phyloP scores from a whole-genome alignment of 2,888 invertebrate genomes.

The Oxycera nigricornis region DNA sequence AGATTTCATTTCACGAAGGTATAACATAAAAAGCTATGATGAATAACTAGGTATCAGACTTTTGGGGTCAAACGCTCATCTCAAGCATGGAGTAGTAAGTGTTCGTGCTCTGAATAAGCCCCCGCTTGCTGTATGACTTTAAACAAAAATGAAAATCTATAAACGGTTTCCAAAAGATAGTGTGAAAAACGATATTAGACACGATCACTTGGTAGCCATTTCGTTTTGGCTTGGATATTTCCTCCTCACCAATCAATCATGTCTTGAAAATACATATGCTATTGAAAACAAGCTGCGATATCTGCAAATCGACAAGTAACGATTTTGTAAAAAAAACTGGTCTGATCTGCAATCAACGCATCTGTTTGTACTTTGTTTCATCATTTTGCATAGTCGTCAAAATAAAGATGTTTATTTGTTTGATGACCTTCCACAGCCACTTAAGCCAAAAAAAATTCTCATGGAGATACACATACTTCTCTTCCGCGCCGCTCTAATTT shows the following conservation, averaged over 20 bases:
- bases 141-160: too few species aligned
- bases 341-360: neutral
- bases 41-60: too few species aligned
- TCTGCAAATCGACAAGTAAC: neutral
- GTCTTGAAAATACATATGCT: neutral
- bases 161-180: too few species aligned
- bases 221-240: neutral
- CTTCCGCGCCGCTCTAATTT: neutral
- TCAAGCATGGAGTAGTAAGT: too few species aligned
- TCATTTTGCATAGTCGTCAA: neutral
- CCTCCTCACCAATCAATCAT: neutral
- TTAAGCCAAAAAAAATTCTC: conserved; percentile 10
- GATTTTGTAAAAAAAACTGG: neutral
- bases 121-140: too few species aligned
- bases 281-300: neutral
- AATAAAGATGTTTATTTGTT: neutral
- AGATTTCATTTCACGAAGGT: too few species aligned
- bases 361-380: neutral
- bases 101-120: too few species aligned
- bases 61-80: too few species aligned
- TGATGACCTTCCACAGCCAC: conserved; percentile 29
- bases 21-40: too few species aligned
- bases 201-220: neutral
- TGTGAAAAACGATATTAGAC: neutral
- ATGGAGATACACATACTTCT: neutral